phyloP scores from a whole-genome alignment of 2,113 vertebrate species.

The Alethe castanea region DNA sequence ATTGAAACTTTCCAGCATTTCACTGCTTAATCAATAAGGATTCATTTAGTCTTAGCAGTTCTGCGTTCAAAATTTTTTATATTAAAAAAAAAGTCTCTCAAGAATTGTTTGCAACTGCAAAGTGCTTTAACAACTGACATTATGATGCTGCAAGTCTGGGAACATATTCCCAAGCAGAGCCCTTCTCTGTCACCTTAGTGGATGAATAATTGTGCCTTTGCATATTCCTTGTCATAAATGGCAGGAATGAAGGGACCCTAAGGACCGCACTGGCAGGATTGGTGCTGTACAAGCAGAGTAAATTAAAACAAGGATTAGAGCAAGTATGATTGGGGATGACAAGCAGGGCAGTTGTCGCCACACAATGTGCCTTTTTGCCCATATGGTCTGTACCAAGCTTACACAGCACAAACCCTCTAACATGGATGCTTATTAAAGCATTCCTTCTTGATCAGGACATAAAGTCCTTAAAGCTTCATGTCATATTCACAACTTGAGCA shows the following conservation, averaged over 20 bases:
- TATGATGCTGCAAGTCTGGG: constrained; percentile 77
- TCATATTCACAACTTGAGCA: constrained; percentile 36
- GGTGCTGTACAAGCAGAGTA: constrained; percentile 87
- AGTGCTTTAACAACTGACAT: constrained; percentile 84
- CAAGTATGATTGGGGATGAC: constrained; percentile 89
- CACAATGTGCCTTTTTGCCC: constrained; percentile 81
- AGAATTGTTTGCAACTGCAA: constrained; percentile 87
- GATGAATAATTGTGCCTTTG: constrained; percentile 94
- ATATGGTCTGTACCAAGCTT: constrained; percentile 84
- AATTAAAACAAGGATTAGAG: constrained; percentile 97
- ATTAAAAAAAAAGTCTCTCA: constrained; percentile 73
- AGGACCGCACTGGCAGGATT: constrained; percentile 86
- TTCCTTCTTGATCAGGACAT: constrained; percentile 63
- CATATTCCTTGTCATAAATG: constrained; percentile 91
- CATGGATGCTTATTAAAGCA: constrained; percentile 72
- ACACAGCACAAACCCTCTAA: constrained; percentile 63
- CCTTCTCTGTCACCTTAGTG: constrained; percentile 87
- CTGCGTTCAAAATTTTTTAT: constrained; percentile 61
- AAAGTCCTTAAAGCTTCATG: constrained; percentile 63
- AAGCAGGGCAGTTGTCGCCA: constrained; percentile 82
- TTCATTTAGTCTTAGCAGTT: constrained; percentile 6
- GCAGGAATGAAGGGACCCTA: constrained; percentile 91
- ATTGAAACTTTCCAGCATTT: background rate
- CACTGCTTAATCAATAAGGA: constrained; percentile 22
- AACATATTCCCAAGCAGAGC: constrained; percentile 84